These are phyloP conservation scores for Microctonus hyperodae DNA, from an alignment of 2,888 invertebrate genomes.

Conservation along the genomic window DNA sequence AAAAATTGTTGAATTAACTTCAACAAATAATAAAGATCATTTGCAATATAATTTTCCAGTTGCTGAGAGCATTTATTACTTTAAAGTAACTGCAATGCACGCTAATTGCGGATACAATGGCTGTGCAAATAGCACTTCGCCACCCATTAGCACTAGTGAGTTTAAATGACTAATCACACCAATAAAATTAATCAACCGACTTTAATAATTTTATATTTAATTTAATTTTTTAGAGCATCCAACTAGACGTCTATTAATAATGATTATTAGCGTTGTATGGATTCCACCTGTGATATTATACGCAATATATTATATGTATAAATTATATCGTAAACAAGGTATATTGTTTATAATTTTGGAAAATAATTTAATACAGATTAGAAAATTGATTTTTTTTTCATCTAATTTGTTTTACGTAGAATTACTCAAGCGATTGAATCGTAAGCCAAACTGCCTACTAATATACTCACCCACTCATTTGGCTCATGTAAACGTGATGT, in stretches of 20 bases:
- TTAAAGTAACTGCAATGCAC: slow-evolving; percentile 57
- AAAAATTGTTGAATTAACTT: slow-evolving; percentile 34
- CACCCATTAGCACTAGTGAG: slow-evolving; percentile 55
- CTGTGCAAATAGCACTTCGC: slow-evolving; percentile 56
- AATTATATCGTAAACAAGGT: slow-evolving; percentile 52
- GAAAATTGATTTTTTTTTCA: no score
- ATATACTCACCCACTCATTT: slow-evolving; percentile 56
- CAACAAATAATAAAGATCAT: slow-evolving; percentile 34
- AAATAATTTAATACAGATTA: background rate
- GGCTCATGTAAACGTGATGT: slow-evolving; percentile 55
- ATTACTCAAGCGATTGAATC: slow-evolving; percentile 40
- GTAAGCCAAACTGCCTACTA: slow-evolving; percentile 55
- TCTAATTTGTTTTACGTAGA: slow-evolving; percentile 40
- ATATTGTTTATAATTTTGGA: slow-evolving; percentile 23
- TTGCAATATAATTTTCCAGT: slow-evolving; percentile 49
- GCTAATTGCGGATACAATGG: slow-evolving; percentile 49
- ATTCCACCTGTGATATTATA: slow-evolving; percentile 56
- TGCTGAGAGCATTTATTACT: slow-evolving; percentile 51
- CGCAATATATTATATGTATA: slow-evolving; percentile 52
- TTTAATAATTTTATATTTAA: background rate
- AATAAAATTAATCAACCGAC: background rate
- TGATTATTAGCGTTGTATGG: slow-evolving; percentile 60
- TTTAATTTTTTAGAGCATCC: slow-evolving; percentile 44
- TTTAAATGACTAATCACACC: slow-evolving; percentile 23
- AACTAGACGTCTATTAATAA: slow-evolving; percentile 52